Conservation (phyloP, 2,888 invertebrate species). For the Thelaira solivaga region DNA sequence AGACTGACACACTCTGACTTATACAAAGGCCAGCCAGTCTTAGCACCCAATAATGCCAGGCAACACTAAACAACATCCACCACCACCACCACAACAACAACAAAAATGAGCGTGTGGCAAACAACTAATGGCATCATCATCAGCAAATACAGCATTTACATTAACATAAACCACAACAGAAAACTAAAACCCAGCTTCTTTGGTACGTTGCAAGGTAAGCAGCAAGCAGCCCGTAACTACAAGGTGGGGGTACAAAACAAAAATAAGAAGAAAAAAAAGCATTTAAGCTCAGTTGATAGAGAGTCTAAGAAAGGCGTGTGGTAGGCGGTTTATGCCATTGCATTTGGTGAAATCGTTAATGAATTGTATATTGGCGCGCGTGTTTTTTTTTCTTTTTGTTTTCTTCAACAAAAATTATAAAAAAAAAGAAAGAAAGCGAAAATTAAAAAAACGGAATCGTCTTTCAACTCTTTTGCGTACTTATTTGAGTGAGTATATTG, state of each 20-base stretch:
- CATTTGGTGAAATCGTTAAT: constrained; percentile 64
- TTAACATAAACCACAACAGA: constrained; percentile 35
- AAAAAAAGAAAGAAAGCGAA: constrained; percentile 16
- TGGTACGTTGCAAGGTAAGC: constrained; percentile 3
- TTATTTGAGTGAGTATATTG: constrained; percentile 43
- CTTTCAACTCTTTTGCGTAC: constrained; percentile 52
- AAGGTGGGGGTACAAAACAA: background rate
- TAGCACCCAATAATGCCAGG: constrained; percentile 31
- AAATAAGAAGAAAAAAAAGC: background rate
- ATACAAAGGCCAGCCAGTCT: constrained; percentile 32
- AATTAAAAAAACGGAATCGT: constrained; percentile 16
- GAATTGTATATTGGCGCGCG: constrained; percentile 62
- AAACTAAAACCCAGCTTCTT: background rate
- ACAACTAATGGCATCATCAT: constrained; percentile 60
- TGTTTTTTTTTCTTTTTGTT: constrained; percentile 35
- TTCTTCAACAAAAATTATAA: background rate
- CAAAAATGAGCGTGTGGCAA: constrained; percentile 51
- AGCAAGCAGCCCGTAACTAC: constrained; percentile 13
- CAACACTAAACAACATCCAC: constrained; percentile 5
- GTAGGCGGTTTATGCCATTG: constrained; percentile 56
- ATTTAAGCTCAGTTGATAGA: background rate
- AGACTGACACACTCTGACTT: constrained; percentile 16
- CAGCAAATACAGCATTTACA: constrained; percentile 33
- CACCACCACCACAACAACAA: background rate
- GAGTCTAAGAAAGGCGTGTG: constrained; percentile 44